phyloP scores from a whole-genome alignment of 1,140 invertebrate genomes.

The Drosophila lini region DNA sequence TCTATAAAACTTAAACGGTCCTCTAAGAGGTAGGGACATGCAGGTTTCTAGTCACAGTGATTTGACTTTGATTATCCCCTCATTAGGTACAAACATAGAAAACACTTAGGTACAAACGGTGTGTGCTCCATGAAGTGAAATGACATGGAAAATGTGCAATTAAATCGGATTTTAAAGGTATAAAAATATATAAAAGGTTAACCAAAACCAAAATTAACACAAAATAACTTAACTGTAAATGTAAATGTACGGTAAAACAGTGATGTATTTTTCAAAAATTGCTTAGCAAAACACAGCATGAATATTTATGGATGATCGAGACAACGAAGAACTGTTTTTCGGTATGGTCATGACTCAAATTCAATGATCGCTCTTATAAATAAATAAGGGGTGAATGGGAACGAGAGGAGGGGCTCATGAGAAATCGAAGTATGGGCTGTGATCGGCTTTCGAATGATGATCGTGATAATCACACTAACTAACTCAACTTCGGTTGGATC shows the following conservation, averaged over 20 bases:
- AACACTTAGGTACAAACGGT: constrained; percentile 54
- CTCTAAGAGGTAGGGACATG: constrained; percentile 35
- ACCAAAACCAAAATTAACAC: constrained; percentile 45
- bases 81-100: constrained; percentile 73
- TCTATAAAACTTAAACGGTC: constrained; percentile 15
- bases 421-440: constrained; percentile 41
- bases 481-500: constrained; percentile 57
- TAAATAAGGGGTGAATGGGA: constrained; percentile 19
- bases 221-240: constrained; percentile 16
- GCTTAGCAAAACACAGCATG: constrained; percentile 82
- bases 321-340: constrained; percentile 15
- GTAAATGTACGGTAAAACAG: constrained; percentile 25
- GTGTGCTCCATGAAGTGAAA: constrained; percentile 49
- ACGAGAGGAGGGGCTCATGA: constrained; percentile 19
- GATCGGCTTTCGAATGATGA: constrained; percentile 33
- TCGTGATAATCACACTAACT: constrained; percentile 36
- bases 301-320: constrained; percentile 57
- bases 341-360: constrained; percentile 9
- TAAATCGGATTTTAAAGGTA: constrained; percentile 18
- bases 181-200: constrained; percentile 34
- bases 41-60: constrained; percentile 43
- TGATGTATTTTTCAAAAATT: constrained; percentile 33
- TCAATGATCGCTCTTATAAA: constrained; percentile 18
- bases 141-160: constrained; percentile 38
- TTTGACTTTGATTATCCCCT: constrained; percentile 22